Conservation (phyloP, 2,888 invertebrate genomes). For the Tetragnatha montana region DNA sequence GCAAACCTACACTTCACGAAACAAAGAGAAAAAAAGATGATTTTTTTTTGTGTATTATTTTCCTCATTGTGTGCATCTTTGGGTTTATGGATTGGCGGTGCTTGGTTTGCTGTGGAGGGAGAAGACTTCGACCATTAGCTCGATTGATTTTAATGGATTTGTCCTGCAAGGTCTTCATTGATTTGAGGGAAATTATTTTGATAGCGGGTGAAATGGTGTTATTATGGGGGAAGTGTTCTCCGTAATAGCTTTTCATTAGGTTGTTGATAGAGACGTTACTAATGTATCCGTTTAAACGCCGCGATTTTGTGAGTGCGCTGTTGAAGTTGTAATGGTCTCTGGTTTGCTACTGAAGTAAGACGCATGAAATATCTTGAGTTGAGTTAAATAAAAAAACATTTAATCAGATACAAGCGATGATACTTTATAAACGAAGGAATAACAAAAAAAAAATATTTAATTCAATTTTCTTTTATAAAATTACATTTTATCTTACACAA, state of each 20-base stretch:
- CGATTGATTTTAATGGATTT: slow-evolving; percentile 12
- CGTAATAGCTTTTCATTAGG: not conserved
- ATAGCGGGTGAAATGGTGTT: not conserved
- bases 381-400: no score
- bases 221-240: not conserved
- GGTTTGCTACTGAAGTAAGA: no score
- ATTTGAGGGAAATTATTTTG: not conserved
- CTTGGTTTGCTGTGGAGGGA: not conserved
- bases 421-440: no score
- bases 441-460: no score
- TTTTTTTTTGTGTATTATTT: slow-evolving; percentile 1
- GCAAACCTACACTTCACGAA: slow-evolving; percentile 47
- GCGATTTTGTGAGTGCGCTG: no score
- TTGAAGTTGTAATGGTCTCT: no score
- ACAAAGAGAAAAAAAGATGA: not conserved
- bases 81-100: slow-evolving; percentile 12
- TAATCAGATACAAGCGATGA: no score
- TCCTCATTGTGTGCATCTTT: slow-evolving; percentile 30
- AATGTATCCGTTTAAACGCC: not conserved
- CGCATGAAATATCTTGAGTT: no score
- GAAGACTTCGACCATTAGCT: not conserved
- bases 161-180: not conserved
- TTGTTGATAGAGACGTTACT: not conserved
- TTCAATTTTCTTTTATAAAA: no score
- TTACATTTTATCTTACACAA: no score